Evolutionary conservation across 2,888 invertebrate genomes (phyloP).

Genomic region (Herminia tarsipennalis): DNA sequence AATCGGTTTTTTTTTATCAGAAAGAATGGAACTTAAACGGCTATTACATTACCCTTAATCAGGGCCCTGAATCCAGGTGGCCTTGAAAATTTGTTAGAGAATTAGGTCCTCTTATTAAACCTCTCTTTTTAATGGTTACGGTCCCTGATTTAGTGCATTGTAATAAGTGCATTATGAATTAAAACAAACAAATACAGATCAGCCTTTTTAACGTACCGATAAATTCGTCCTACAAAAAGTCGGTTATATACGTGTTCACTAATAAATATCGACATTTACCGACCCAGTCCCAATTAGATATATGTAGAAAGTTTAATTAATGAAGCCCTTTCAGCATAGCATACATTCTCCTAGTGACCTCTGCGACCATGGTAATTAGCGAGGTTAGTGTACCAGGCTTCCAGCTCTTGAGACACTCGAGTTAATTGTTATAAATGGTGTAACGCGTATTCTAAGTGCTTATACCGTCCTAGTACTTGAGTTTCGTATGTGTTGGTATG

Average conservation of each 20-base stretch:
- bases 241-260: too few relatives aligned
- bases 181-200: too few relatives aligned
- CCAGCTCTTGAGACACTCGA: slow-evolving; percentile 42
- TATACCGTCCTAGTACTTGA: slow-evolving; percentile 37
- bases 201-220: too few relatives aligned
- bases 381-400: slow-evolving; percentile 44
- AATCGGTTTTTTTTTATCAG: too few relatives aligned
- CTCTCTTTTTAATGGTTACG: too few relatives aligned
- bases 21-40: too few relatives aligned
- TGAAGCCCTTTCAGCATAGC: slow-evolving; percentile 19
- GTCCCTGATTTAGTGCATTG: too few relatives aligned
- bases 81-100: too few relatives aligned
- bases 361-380: slow-evolving; percentile 51
- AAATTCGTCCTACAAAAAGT: not conserved
- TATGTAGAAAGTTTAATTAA: slow-evolving; percentile 3
- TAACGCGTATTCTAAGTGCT: slow-evolving; percentile 40
- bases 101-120: too few relatives aligned
- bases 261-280: not conserved
- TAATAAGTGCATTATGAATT: too few relatives aligned
- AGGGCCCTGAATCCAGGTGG: too few relatives aligned
- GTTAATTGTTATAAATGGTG: slow-evolving; percentile 56
- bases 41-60: too few relatives aligned
- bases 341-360: slow-evolving; percentile 42
- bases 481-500: not conserved
- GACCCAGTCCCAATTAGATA: slow-evolving; percentile 2